phyloP scores from a whole-genome alignment of 1,140 invertebrate genomes.

The Neocloeon triangulifer region DNA sequence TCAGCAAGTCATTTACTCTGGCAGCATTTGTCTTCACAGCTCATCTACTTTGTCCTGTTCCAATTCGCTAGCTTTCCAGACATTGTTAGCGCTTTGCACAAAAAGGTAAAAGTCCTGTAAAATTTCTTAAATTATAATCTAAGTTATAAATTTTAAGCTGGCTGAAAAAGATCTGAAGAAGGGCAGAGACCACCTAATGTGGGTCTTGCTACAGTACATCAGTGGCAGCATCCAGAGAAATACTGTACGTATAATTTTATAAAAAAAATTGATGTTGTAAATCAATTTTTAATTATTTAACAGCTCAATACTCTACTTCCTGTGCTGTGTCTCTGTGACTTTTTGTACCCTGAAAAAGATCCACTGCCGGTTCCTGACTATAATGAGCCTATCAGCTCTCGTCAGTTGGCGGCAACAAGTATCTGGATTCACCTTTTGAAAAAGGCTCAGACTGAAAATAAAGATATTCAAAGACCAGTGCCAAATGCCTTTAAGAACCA shows the following conservation, averaged over 20 bases:
- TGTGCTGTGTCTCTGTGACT: conserved; percentile 74
- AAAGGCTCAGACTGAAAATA: conserved; percentile 68
- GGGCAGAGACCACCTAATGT: conserved; percentile 89
- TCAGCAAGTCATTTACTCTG: conserved; percentile 63
- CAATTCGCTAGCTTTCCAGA: conserved; percentile 85
- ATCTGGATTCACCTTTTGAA: conserved; percentile 92
- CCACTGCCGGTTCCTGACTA: conserved; percentile 74
- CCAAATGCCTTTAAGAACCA: conserved; percentile 65
- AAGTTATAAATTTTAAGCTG: conserved; percentile 24
- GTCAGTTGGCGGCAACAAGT: conserved; percentile 81
- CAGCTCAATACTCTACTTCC: conserved; percentile 70
- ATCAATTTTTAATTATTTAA: conserved; percentile 7
- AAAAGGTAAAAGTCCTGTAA: conserved; percentile 33
- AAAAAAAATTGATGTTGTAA: neutral
- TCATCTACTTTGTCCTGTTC: conserved; percentile 90
- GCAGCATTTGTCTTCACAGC: conserved; percentile 81
- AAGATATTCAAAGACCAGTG: conserved; percentile 51
- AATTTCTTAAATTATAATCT: conserved; percentile 2
- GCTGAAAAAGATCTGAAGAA: conserved; percentile 58
- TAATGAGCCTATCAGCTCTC: conserved; percentile 61
- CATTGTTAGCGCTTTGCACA: conserved; percentile 70
- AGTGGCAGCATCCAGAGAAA: conserved; percentile 92
- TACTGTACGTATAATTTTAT: conserved; percentile 29
- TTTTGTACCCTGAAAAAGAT: conserved; percentile 81
- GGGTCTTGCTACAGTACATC: conserved; percentile 91